Percentiles rank a stretch among this genome's conserved stretches.
These are phyloP conservation scores for Zeuzera pyrina DNA, from an alignment of 2,888 invertebrate species.

Conservation along the genomic window DNA sequence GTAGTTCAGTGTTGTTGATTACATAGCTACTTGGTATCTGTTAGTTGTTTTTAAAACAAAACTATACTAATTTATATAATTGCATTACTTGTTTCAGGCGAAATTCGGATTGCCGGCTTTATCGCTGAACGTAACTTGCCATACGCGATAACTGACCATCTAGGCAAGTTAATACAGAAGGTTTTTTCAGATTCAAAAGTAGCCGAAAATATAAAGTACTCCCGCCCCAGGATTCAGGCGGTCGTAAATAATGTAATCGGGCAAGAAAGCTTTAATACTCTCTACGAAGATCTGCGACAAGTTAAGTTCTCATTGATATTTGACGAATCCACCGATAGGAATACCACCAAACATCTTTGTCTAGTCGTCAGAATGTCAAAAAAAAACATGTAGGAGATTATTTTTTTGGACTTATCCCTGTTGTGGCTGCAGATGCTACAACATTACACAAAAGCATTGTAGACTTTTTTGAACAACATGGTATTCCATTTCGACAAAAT, in stretches of 20 bases:
- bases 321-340: not conserved
- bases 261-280: not conserved
- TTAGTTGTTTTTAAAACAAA: too few relatives aligned
- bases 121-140: not conserved
- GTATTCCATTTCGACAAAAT: slow-evolving; percentile 23
- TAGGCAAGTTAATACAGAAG: not conserved
- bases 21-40: too few relatives aligned
- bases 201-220: not conserved
- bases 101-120: too few relatives aligned
- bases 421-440: slow-evolving; percentile 3
- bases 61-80: too few relatives aligned
- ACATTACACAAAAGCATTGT: slow-evolving; percentile 1
- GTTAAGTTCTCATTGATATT: not conserved
- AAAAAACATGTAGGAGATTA: not conserved
- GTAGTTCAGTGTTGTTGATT: too few relatives aligned
- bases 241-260: not conserved
- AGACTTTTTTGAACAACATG: not conserved
- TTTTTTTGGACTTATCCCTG: slow-evolving; percentile 2
- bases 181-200: not conserved
- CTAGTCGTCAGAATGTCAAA: not conserved
- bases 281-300: not conserved
- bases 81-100: not conserved
- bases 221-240: not conserved
- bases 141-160: slow-evolving; percentile 1
- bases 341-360: slow-evolving; percentile 1